These are phyloP conservation scores for Rhyzopertha dominica DNA, from an alignment of 1,140 invertebrate species.

Conservation along the genomic window DNA sequence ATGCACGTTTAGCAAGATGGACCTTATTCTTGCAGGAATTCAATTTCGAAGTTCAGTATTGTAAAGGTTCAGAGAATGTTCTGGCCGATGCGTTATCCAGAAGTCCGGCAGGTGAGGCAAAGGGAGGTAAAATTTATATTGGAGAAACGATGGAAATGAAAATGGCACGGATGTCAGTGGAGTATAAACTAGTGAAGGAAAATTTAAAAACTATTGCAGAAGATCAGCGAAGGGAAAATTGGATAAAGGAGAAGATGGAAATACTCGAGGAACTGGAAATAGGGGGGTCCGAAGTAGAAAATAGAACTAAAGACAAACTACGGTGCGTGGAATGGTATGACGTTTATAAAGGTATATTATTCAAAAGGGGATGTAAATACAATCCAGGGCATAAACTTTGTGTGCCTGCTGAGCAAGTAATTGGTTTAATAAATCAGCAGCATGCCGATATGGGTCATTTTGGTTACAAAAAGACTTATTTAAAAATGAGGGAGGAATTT, in stretches of 20 bases:
- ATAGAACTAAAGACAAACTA: not conserved
- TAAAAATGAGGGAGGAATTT: not conserved
- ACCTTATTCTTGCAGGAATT: slow-evolving; percentile 5
- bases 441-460: slow-evolving; percentile 10
- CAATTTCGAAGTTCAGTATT: slow-evolving; percentile 6
- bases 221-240: not conserved
- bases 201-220: not conserved
- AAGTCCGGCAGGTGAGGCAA: not conserved
- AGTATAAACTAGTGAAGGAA: not conserved
- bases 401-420: slow-evolving; percentile 1
- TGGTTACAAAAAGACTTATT: not conserved
- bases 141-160: too few species aligned
- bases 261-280: too few species aligned
- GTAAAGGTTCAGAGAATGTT: slow-evolving; percentile 14
- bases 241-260: too few species aligned
- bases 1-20: slow-evolving; percentile 2
- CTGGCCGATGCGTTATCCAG: slow-evolving; percentile 1
- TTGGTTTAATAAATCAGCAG: not conserved
- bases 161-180: not conserved
- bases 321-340: not conserved
- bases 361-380: not conserved
- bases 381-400: slow-evolving; percentile 5
- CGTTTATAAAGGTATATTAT: slow-evolving; percentile 5
- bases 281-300: not conserved
- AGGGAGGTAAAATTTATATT: slow-evolving; percentile 1